Evolutionary conservation across 2,888 invertebrate species (phyloP).

Genomic region (Trachelus tabidus): DNA sequence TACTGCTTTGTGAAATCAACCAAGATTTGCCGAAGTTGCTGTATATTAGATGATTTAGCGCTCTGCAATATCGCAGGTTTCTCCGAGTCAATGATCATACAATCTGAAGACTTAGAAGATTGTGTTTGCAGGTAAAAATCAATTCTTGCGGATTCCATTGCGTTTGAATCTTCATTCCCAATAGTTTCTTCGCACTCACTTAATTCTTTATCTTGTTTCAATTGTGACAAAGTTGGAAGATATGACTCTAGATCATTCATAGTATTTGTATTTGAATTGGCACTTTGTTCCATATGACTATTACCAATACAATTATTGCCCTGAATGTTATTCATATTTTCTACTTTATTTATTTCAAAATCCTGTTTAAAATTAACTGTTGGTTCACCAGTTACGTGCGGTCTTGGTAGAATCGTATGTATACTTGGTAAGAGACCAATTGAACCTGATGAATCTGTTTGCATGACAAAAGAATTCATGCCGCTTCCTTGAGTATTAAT

Average conservation of each 20-base stretch:
- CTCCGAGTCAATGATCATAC: neutral
- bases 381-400: neutral
- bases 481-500: neutral
- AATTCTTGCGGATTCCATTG: neutral
- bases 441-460: slow-evolving; percentile 4
- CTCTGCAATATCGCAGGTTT: neutral
- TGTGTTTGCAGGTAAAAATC: neutral
- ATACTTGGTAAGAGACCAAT: neutral
- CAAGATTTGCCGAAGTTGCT: neutral
- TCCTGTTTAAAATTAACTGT: neutral
- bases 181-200: neutral
- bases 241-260: neutral
- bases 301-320: neutral
- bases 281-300: neutral
- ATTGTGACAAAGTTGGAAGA: neutral
- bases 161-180: neutral
- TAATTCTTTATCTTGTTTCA: neutral
- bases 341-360: neutral
- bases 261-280: neutral
- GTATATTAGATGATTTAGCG: neutral
- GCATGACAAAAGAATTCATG: neutral
- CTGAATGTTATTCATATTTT: neutral
- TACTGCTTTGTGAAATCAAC: neutral
- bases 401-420: neutral
- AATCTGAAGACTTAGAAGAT: neutral